phyloP scores from a whole-genome alignment of 2,797 vertebrate species.

The Lemur catta region DNA sequence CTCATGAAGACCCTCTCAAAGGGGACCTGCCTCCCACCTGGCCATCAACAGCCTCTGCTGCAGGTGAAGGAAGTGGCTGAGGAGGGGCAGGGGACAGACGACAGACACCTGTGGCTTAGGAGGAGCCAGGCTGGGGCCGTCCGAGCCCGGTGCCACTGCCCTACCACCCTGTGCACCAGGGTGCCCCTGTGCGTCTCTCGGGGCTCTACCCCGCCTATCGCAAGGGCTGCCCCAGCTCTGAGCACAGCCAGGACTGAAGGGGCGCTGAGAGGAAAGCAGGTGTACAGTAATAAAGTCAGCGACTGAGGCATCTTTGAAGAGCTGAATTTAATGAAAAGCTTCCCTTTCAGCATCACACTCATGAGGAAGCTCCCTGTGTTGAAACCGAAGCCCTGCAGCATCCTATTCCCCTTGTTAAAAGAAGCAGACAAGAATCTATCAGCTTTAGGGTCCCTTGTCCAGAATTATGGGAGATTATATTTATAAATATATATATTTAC shows the following conservation, averaged over 20 bases:
- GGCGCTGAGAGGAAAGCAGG: neutral
- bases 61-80: neutral
- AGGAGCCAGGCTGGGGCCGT: neutral
- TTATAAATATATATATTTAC: neutral
- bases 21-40: neutral
- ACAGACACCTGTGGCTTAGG: neutral
- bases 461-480: neutral
- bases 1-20: neutral
- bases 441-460: neutral
- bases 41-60: neutral
- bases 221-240: neutral
- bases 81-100: rapidly evolving
- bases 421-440: neutral
- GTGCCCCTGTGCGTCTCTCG: neutral
- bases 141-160: neutral
- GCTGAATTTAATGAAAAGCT: neutral
- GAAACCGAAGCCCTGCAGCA: neutral
- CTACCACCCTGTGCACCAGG: neutral
- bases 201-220: neutral
- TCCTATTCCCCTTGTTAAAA: neutral
- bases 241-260: neutral
- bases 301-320: neutral
- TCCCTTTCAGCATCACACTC: neutral
- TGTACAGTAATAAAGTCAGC: neutral
- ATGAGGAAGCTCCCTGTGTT: neutral